These are phyloP conservation scores for Stenurella melanura DNA, from an alignment of 2,888 invertebrate genomes.

Conservation along the genomic window DNA sequence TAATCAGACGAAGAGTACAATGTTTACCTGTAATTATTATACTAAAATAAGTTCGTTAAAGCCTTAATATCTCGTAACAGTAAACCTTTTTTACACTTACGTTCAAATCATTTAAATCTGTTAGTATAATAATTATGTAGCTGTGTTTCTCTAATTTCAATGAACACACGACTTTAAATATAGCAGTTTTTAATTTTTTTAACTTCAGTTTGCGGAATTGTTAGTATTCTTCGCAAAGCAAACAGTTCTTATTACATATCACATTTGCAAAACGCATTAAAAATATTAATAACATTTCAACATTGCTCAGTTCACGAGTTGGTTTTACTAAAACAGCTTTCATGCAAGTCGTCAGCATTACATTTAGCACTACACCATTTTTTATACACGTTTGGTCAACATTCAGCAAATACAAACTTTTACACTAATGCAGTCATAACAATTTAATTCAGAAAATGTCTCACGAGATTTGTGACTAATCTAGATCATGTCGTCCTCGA, in stretches of 20 bases:
- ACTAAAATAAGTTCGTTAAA: too few relatives aligned
- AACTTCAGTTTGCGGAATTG: constrained; percentile 1
- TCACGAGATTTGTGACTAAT: too few relatives aligned
- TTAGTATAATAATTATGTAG: background rate
- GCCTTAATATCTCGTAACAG: too few relatives aligned
- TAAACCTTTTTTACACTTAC: too few relatives aligned
- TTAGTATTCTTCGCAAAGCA: constrained; percentile 16
- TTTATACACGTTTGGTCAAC: constrained; percentile 4
- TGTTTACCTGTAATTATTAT: too few relatives aligned
- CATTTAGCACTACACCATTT: background rate
- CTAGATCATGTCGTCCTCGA: too few relatives aligned
- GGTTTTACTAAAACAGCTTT: constrained; percentile 28
- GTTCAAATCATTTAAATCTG: too few relatives aligned
- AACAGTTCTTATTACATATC: constrained; percentile 31
- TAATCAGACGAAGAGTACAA: too few relatives aligned
- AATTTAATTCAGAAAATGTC: too few relatives aligned
- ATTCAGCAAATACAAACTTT: background rate
- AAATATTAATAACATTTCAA: constrained; percentile 34
- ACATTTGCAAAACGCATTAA: constrained; percentile 38
- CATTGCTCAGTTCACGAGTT: constrained; percentile 20
- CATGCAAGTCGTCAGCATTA: constrained; percentile 15
- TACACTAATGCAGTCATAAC: too few relatives aligned
- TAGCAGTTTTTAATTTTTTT: background rate
- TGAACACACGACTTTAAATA: background rate
- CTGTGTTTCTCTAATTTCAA: background rate